Conservation (phyloP, 2,888 invertebrate genomes). For the Coleophora flavipennella region DNA sequence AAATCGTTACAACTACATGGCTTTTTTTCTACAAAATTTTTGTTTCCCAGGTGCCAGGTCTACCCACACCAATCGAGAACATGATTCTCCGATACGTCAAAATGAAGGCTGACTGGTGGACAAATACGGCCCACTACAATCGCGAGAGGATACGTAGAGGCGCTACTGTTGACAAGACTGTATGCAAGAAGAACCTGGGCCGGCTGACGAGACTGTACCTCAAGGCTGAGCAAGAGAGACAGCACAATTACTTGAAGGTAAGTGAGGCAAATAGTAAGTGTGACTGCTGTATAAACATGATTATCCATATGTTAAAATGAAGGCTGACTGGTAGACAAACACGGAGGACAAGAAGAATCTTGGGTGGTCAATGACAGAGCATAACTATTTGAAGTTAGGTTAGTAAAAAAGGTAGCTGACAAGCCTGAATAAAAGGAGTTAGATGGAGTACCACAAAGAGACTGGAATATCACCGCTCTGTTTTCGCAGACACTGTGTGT, state of each 20-base stretch:
- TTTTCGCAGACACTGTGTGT: too few species aligned
- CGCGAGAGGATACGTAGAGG: conserved; percentile 98
- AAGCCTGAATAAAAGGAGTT: too few species aligned
- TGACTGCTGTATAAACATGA: too few species aligned
- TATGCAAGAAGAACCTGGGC: conserved; percentile 99
- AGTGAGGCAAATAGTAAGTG: conserved; percentile 1
- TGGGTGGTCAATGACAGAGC: too few species aligned
- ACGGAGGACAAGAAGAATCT: background rate
- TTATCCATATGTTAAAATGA: background rate
- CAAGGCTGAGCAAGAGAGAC: conserved; percentile 98
- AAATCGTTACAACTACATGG: too few species aligned
- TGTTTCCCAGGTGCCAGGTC: conserved; percentile 85
- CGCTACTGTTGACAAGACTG: conserved; percentile 99
- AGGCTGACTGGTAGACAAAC: background rate
- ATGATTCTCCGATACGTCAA: conserved; percentile 99
- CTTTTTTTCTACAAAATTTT: too few species aligned
- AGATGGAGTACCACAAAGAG: too few species aligned
- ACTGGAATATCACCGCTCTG: too few species aligned
- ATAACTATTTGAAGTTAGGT: too few species aligned
- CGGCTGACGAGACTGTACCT: conserved; percentile 96
- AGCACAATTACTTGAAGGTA: conserved; percentile 98
- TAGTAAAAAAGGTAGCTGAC: too few species aligned
- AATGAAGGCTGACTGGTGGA: conserved; percentile 99
- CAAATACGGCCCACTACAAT: conserved; percentile 99
- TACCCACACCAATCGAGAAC: conserved; percentile 99